phyloP scores from a whole-genome alignment of 2,113 vertebrate genomes.

The Syngnathus floridae region DNA sequence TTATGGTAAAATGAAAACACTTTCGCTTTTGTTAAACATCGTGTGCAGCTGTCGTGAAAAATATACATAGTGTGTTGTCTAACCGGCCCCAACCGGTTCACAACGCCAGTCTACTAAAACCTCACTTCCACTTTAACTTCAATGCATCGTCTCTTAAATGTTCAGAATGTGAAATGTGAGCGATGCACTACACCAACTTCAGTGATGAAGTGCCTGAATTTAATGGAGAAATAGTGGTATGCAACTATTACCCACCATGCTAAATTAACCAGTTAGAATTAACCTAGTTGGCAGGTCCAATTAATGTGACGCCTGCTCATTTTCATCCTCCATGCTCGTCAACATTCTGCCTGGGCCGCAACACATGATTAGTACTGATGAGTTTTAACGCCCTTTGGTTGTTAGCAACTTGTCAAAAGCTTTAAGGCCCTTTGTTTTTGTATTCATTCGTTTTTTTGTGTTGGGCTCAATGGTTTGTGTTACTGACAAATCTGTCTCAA shows the following conservation, averaged over 20 bases:
- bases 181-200: background rate
- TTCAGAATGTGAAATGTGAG: background rate
- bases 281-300: background rate
- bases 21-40: too few species aligned
- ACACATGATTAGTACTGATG: conserved; percentile 9
- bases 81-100: background rate
- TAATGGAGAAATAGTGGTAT: background rate
- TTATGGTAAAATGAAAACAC: background rate
- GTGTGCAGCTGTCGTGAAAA: too few species aligned
- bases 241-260: background rate
- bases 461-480: conserved; percentile 5
- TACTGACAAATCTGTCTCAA: conserved; percentile 1
- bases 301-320: background rate
- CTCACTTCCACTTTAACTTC: background rate
- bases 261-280: too few species aligned
- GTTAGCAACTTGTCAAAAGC: conserved; percentile 1
- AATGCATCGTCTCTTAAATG: background rate
- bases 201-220: background rate
- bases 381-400: conserved; percentile 22
- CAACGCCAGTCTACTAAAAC: background rate
- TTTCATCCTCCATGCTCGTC: background rate
- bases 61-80: too few species aligned
- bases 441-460: conserved; percentile 25
- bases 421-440: conserved; percentile 22
- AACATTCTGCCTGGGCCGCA: background rate